Conservation (phyloP, 1,140 invertebrate genomes). For the Lepidurus apus region DNA sequence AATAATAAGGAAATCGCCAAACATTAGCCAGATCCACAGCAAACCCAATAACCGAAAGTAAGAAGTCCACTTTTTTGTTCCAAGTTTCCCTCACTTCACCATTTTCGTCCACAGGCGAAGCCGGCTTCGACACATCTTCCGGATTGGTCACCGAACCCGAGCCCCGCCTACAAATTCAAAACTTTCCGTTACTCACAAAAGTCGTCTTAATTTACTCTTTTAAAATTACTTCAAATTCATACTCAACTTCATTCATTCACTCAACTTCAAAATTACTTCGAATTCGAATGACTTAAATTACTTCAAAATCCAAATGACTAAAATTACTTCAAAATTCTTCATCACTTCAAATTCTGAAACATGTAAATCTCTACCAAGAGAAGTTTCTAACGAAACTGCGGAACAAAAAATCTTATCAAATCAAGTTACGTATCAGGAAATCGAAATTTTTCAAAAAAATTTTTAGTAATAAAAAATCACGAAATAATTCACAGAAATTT, state of each 20-base stretch:
- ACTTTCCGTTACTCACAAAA: background rate
- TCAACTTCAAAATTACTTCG: no score
- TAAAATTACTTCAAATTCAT: no score
- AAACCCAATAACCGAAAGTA: conserved; percentile 86
- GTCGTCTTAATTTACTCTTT: background rate
- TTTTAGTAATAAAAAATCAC: no score
- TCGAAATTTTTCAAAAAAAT: no score
- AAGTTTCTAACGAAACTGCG: no score
- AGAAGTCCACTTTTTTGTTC: conserved; percentile 84
- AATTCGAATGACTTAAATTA: background rate
- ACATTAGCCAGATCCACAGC: conserved; percentile 87
- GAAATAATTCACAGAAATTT: no score
- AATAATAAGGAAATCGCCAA: conserved; percentile 58
- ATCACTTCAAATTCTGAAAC: no score
- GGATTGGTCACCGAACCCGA: background rate
- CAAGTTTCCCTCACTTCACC: conserved; percentile 68
- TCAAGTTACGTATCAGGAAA: no score
- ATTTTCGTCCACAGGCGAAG: conserved; percentile 30
- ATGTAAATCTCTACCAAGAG: no score
- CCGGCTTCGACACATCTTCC: background rate
- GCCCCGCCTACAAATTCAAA: background rate
- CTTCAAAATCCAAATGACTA: background rate
- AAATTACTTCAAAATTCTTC: background rate
- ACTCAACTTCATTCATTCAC: no score
- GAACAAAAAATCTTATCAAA: no score